Base-by-base conservation (phyloP, 2,888 invertebrate species). In the Dynastes maya region DNA sequence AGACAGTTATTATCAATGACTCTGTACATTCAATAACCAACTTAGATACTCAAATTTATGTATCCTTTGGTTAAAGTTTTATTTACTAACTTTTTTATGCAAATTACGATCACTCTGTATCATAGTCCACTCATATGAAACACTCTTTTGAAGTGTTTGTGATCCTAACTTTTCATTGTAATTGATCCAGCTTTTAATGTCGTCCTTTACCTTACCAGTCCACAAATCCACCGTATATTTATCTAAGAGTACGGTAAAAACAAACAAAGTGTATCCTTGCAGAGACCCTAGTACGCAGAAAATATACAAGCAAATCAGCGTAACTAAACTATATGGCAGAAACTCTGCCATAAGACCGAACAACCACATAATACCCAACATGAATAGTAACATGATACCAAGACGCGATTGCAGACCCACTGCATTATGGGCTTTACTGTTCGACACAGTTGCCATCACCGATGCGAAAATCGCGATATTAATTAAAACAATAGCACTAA, bases 291-390 rank as follows among this genome's bases (percentile, higher is more conserved):
- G 16, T 16, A 70, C 58, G 2, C 58, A 55, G 27, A 77, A 77
- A 0, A 6, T 16, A 45, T 77, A 77, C 6, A 77, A 5, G 22
- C 37, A 58, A 8, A 58, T 16, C 29, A 68, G 4, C 45, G 29
- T 68, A 13, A 49, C 6, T 61, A 27, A 70, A n/a, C 22, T 22
- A 16, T 22, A 13, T 2, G 67, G 55, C 13, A 70, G 32, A n/a
- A 45, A 22, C 13, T 72, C 64, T 2, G 64, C 63, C 1, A 72
- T 27, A 32, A 78, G 16, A 0, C 78, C 72, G n/a, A 78, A 53
- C 4, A 16, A 22, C 78, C 78, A 78, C 51, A 72, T 64, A 27
- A 78, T n/a, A 13, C 78, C 78, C 8, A 65, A 32, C 65, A 78
- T 65, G 9, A 78, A 78, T 8, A 72, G 55, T n/a, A 72, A 74